Conservation (phyloP, 1,140 invertebrate genomes). For the Lepidurus couesii region DNA sequence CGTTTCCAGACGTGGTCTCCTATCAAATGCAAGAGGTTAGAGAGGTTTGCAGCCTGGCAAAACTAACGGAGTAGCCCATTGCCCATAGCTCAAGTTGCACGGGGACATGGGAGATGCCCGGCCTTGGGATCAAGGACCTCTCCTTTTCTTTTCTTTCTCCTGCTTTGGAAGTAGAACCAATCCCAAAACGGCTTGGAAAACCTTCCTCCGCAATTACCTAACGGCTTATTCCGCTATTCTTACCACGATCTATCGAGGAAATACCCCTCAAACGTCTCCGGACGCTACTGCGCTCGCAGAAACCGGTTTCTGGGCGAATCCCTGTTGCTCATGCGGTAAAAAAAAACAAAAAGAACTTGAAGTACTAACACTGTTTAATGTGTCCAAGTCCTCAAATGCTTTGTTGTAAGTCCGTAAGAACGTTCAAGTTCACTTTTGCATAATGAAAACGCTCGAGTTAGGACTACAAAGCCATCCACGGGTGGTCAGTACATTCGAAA, state of each 20-base stretch:
- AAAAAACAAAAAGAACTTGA: not conserved
- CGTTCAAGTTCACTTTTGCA: too few species aligned
- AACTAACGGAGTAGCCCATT: not conserved
- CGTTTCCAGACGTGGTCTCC: too few species aligned
- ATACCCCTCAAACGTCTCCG: not conserved
- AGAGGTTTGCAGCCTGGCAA: not conserved
- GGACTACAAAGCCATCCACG: too few species aligned
- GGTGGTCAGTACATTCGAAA: too few species aligned
- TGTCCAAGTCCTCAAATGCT: too few species aligned
- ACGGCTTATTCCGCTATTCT: not conserved
- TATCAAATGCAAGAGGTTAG: not conserved
- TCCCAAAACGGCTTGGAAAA: too few species aligned
- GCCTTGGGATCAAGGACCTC: conserved; percentile 20
- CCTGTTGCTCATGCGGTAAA: not conserved
- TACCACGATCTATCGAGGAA: not conserved
- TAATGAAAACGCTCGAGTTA: too few species aligned
- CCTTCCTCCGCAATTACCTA: not conserved
- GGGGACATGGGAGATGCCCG: not conserved
- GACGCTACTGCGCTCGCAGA: too few species aligned
- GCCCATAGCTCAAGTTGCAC: not conserved
- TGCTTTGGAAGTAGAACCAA: too few species aligned
- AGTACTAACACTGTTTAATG: too few species aligned
- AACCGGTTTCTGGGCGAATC: conserved; percentile 6
- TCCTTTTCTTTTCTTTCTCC: not conserved
- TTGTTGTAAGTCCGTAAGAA: too few species aligned